Conservation (phyloP, 1,140 invertebrate genomes). For the Ericerus pela region DNA sequence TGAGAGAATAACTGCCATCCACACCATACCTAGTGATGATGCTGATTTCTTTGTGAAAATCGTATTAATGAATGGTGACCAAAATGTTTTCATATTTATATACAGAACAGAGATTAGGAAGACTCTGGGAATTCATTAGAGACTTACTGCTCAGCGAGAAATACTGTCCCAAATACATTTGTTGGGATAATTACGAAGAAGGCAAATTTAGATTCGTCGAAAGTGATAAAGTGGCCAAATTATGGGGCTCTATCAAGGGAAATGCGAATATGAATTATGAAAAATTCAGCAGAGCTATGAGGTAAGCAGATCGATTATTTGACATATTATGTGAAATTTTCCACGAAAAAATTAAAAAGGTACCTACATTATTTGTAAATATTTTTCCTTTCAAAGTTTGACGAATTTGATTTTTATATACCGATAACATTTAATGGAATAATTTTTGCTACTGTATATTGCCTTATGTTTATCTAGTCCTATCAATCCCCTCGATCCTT, state of each 20-base stretch:
- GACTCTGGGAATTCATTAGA: constrained; percentile 65
- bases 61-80: too few species aligned
- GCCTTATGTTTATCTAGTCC: too few species aligned
- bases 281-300: constrained; percentile 83
- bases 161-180: constrained; percentile 63
- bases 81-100: too few species aligned
- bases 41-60: background rate
- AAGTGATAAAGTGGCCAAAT: constrained; percentile 72
- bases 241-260: constrained; percentile 75
- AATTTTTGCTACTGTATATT: too few species aligned
- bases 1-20: too few species aligned
- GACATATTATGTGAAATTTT: too few species aligned
- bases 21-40: background rate
- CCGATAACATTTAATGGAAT: too few species aligned
- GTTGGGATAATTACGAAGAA: constrained; percentile 73
- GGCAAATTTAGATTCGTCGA: constrained; percentile 80
- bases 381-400: too few species aligned
- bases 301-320: constrained; percentile 44
- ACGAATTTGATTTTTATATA: too few species aligned
- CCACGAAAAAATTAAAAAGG: too few species aligned
- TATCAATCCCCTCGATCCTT: too few species aligned
- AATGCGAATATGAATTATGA: constrained; percentile 88
- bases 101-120: constrained; percentile 29
- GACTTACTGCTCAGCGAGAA: constrained; percentile 57
- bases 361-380: too few species aligned